Conservation (phyloP, 92 coral and sea anemone species). For the Siderastrea radians region DNA sequence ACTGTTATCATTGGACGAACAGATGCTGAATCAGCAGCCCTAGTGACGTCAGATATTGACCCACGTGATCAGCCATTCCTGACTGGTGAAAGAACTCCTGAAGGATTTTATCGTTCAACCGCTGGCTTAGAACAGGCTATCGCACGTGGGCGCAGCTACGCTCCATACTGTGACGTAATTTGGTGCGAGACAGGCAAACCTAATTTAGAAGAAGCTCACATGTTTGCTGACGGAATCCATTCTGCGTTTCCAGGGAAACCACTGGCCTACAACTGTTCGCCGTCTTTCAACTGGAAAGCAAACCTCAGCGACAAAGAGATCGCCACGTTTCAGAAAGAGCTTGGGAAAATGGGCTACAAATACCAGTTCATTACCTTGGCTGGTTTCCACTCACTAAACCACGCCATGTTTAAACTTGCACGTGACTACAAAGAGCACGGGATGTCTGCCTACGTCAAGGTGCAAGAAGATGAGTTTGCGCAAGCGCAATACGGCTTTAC, state of each 20-base stretch:
- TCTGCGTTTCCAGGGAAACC: slow-evolving; percentile 95
- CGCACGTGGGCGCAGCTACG: slow-evolving; percentile 92
- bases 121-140: slow-evolving; percentile 96
- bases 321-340: slow-evolving; percentile 92
- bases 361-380: slow-evolving; percentile 98
- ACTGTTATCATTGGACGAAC: slow-evolving; percentile 96
- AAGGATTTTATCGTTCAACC: slow-evolving; percentile 89
- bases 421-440: slow-evolving; percentile 89
- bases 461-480: slow-evolving; percentile 97
- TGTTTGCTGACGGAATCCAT: slow-evolving; percentile 94
- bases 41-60: slow-evolving; percentile 96
- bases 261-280: slow-evolving; percentile 99
- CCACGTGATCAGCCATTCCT: slow-evolving; percentile 94
- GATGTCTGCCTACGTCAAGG: slow-evolving; percentile 92
- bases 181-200: slow-evolving; percentile 99
- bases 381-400: slow-evolving; percentile 96
- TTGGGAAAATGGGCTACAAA: slow-evolving; percentile 94
- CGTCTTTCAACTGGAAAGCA: slow-evolving; percentile 99
- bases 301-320: slow-evolving; percentile 93
- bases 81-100: slow-evolving; percentile 97
- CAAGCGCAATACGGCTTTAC: slow-evolving; percentile 91
- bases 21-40: slow-evolving; percentile 96
- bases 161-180: slow-evolving; percentile 96
- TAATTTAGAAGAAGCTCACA: slow-evolving; percentile 88
- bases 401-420: slow-evolving; percentile 98